Evolutionary conservation across 2,888 invertebrate genomes (phyloP).

Genomic region (Pristionchus japonicus): DNA sequence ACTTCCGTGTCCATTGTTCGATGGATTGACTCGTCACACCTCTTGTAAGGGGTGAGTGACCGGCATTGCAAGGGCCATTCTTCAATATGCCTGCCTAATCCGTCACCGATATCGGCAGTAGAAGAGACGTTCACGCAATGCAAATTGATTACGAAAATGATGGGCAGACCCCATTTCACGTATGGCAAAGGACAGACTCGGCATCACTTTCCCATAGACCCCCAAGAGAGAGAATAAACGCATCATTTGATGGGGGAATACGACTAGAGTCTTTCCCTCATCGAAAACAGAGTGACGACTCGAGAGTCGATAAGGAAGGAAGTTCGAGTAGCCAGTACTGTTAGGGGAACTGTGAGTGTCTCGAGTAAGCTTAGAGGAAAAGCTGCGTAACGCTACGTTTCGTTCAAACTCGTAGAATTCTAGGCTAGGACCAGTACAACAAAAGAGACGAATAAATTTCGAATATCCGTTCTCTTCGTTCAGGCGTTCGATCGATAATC

Average conservation of each 20-base stretch:
- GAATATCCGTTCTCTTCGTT: background rate
- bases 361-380: no score
- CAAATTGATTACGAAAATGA: no score
- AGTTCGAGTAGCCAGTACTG: background rate
- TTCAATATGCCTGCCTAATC: no score
- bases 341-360: background rate
- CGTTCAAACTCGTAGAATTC: no score
- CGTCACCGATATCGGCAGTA: no score
- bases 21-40: background rate
- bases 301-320: background rate
- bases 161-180: no score
- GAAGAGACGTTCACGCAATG: no score
- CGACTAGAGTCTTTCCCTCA: background rate
- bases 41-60: background rate
- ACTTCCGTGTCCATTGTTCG: background rate
- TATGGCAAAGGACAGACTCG: background rate
- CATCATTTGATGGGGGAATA: background rate
- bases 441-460: background rate
- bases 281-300: background rate
- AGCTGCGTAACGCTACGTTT: no score
- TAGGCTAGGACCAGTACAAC: no score
- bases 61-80: background rate
- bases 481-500: conserved; percentile 21
- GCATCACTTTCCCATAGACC: conserved; percentile 24
- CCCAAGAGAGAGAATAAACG: background rate